These are phyloP conservation scores for Mola mola DNA, from an alignment of 2,113 vertebrate genomes.

Conservation along the genomic window DNA sequence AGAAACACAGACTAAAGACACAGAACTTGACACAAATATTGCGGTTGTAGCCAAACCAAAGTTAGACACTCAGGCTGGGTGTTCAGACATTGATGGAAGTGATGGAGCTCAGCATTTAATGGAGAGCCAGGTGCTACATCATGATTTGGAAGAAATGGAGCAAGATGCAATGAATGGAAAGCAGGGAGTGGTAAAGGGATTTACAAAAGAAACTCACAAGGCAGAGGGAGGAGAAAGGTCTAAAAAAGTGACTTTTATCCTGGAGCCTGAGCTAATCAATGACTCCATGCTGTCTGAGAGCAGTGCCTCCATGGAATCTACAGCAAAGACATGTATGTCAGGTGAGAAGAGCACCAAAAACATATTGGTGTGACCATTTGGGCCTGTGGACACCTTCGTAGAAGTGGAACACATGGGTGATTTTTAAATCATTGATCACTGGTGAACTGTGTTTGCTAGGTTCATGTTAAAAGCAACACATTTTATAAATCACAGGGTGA, in stretches of 20 bases:
- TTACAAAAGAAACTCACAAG: background rate
- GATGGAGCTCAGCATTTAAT: background rate
- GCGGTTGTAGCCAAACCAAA: background rate
- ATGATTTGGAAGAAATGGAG: background rate
- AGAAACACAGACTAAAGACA: background rate
- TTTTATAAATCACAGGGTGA: background rate
- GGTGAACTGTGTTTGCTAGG: background rate
- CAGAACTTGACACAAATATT: background rate
- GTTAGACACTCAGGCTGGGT: background rate
- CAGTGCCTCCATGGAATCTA: constrained; percentile 32
- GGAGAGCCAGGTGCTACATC: background rate
- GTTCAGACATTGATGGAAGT: background rate
- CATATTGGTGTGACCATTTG: constrained; percentile 4
- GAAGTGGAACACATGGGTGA: constrained; percentile 7
- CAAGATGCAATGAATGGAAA: background rate
- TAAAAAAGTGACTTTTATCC: constrained; percentile 69
- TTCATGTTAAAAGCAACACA: no score
- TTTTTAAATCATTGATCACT: background rate
- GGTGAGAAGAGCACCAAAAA: constrained; percentile 51
- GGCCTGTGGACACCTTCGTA: background rate
- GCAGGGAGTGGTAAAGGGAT: background rate
- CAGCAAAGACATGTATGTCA: constrained; percentile 42
- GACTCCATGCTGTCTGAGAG: constrained; percentile 29
- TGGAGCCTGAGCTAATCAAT: constrained; percentile 65
- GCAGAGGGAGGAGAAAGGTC: constrained; percentile 13